A percentile compares a stretch with the other conserved stretches of the same genome.
These are phyloP conservation scores for Tuta absoluta DNA, from an alignment of 2,888 invertebrate genomes.

Conservation along the genomic window DNA sequence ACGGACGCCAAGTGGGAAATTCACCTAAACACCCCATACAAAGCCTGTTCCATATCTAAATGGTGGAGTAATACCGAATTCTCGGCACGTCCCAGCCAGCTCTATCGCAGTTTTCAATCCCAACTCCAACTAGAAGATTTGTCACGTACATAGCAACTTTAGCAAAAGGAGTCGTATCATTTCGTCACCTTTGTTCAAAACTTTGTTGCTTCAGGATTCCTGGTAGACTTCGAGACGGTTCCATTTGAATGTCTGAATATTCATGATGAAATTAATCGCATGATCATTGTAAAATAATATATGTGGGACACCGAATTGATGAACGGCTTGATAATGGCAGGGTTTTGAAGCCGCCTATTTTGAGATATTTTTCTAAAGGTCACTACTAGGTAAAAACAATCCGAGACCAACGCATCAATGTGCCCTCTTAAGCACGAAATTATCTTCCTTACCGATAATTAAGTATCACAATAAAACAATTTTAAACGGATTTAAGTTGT, in stretches of 20 bases:
- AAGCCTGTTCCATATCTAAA: slow-evolving; percentile 62
- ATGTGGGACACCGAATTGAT: too few species aligned
- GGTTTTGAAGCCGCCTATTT: too few species aligned
- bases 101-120: slow-evolving; percentile 81
- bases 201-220: slow-evolving; percentile 35
- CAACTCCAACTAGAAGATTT: slow-evolving; percentile 76
- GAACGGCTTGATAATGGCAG: too few species aligned
- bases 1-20: too few species aligned
- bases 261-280: background rate
- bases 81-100: slow-evolving; percentile 68
- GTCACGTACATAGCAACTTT: slow-evolving; percentile 78
- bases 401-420: too few species aligned
- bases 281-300: too few species aligned
- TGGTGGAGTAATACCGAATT: slow-evolving; percentile 66
- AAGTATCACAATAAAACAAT: too few species aligned
- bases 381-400: too few species aligned
- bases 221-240: background rate
- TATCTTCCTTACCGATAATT: too few species aligned
- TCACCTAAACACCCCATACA: slow-evolving; percentile 5
- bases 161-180: slow-evolving; percentile 71
- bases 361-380: too few species aligned
- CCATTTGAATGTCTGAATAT: background rate
- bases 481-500: too few species aligned
- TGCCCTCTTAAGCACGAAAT: too few species aligned
- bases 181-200: slow-evolving; percentile 66